A percentile compares a stretch with the other conserved stretches of the same genome.
These are phyloP conservation scores for Psylliodes chrysocephalus DNA, from an alignment of 2,888 invertebrate species.

Conservation along the genomic window DNA sequence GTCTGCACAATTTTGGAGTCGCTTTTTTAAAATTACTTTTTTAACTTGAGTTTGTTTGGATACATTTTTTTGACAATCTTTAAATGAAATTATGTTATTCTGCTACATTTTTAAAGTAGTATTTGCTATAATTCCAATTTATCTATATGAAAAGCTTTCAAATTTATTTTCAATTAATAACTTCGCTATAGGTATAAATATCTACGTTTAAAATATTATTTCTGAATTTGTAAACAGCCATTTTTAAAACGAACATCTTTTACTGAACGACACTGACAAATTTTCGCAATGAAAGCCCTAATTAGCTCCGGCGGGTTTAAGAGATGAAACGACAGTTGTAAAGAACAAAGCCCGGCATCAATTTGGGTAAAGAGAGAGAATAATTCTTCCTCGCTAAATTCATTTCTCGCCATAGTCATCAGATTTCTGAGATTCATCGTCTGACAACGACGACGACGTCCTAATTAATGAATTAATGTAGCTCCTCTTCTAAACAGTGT, in stretches of 20 bases:
- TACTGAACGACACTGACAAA: background rate
- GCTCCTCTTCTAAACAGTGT: conserved; percentile 66
- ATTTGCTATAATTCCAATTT: too few relatives aligned
- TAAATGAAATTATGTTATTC: too few relatives aligned
- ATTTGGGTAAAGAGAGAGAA: conserved; percentile 21
- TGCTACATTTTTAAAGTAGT: too few relatives aligned
- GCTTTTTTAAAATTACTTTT: too few relatives aligned
- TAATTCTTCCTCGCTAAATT: conserved; percentile 22
- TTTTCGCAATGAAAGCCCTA: conserved; percentile 11
- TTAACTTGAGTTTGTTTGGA: too few relatives aligned
- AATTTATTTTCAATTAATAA: too few relatives aligned
- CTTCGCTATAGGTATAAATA: too few relatives aligned
- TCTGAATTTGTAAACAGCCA: too few relatives aligned
- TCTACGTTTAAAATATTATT: too few relatives aligned
- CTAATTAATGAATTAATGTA: conserved; percentile 67
- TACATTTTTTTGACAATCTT: too few relatives aligned
- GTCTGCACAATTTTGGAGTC: too few relatives aligned
- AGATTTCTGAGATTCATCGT: conserved; percentile 40
- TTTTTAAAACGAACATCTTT: background rate
- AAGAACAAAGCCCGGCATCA: conserved; percentile 34
- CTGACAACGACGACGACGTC: conserved; percentile 55
- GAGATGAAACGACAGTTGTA: conserved; percentile 32
- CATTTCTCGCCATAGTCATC: conserved; percentile 30
- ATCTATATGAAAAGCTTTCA: too few relatives aligned
- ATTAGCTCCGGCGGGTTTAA: conserved; percentile 28